These are phyloP conservation scores for Polydrusus tereticollis DNA, from an alignment of 2,888 invertebrate species.

Conservation along the genomic window DNA sequence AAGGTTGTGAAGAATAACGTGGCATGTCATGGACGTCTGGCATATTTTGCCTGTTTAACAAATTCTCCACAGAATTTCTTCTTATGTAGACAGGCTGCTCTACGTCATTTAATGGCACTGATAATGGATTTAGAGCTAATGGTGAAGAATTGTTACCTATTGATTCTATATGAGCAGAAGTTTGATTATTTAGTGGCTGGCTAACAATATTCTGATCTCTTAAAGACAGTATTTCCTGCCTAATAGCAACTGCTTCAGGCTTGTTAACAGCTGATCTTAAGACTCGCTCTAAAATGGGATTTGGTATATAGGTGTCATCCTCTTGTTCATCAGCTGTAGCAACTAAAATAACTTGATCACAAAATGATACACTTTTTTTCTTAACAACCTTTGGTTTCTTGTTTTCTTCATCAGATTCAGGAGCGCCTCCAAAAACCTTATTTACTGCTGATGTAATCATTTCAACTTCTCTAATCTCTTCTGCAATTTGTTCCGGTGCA, in stretches of 20 bases:
- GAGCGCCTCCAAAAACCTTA: slow-evolving; percentile 63
- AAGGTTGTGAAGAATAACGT: background rate
- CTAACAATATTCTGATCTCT: slow-evolving; percentile 63
- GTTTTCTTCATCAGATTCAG: slow-evolving; percentile 66
- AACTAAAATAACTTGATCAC: slow-evolving; percentile 92
- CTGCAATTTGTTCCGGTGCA: slow-evolving; percentile 70
- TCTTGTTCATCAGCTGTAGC: slow-evolving; percentile 94
- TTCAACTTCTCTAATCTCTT: slow-evolving; percentile 72
- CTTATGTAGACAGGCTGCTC: slow-evolving; percentile 56
- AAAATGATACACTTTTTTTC: slow-evolving; percentile 95
- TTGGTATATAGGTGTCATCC: slow-evolving; percentile 90
- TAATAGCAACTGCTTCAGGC: slow-evolving; percentile 72
- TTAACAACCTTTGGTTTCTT: slow-evolving; percentile 74
- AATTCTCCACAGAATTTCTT: slow-evolving; percentile 60
- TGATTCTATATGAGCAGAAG: background rate
- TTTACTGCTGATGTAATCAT: slow-evolving; percentile 71
- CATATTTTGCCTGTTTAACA: slow-evolving; percentile 48
- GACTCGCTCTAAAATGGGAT: slow-evolving; percentile 90
- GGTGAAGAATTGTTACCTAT: background rate
- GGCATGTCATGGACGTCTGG: background rate
- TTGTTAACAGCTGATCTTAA: slow-evolving; percentile 85
- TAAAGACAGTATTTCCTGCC: slow-evolving; percentile 69
- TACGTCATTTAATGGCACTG: slow-evolving; percentile 21
- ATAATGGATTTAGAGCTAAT: slow-evolving; percentile 9
- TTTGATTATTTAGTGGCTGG: slow-evolving; percentile 20